phyloP scores from a whole-genome alignment of 1,140 invertebrate species.

The Uloborus diversus region DNA sequence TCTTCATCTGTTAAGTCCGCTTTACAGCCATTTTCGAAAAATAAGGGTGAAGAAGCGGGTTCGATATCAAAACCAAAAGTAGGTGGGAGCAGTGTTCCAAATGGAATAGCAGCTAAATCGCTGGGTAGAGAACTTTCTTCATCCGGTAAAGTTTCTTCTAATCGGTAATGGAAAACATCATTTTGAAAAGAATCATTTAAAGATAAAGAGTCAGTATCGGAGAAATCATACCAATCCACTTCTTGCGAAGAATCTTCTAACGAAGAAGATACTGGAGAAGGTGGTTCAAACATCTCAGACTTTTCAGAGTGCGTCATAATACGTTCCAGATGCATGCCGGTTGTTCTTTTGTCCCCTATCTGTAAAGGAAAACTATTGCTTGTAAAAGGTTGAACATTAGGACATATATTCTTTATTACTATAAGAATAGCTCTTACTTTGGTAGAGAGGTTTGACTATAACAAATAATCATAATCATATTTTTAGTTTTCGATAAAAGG shows the following conservation, averaged over 20 bases:
- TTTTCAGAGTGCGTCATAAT: not conserved
- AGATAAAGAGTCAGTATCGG: constrained; percentile 1
- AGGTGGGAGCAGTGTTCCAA: constrained; percentile 20
- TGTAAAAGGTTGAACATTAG: too few relatives aligned
- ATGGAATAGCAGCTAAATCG: constrained; percentile 37
- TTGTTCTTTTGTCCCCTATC: too few relatives aligned
- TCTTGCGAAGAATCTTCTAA: constrained; percentile 21
- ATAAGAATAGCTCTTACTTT: too few relatives aligned
- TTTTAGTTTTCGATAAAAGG: too few relatives aligned
- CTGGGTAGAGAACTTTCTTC: constrained; percentile 4
- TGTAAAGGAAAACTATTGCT: too few relatives aligned
- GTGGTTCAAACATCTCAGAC: not conserved
- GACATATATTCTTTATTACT: too few relatives aligned
- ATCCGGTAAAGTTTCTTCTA: not conserved
- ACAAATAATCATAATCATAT: too few relatives aligned
- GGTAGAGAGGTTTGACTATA: too few relatives aligned
- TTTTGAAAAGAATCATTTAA: not conserved
- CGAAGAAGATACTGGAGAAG: constrained; percentile 18
- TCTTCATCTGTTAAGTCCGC: not conserved
- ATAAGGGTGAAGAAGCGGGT: constrained; percentile 5
- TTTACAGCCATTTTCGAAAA: not conserved
- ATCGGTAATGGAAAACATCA: not conserved
- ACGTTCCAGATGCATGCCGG: constrained; percentile 20
- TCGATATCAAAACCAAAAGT: constrained; percentile 1
- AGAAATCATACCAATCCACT: constrained; percentile 15